These are phyloP conservation scores for Pterostichus madidus DNA, from an alignment of 2,888 invertebrate genomes.

Conservation along the genomic window DNA sequence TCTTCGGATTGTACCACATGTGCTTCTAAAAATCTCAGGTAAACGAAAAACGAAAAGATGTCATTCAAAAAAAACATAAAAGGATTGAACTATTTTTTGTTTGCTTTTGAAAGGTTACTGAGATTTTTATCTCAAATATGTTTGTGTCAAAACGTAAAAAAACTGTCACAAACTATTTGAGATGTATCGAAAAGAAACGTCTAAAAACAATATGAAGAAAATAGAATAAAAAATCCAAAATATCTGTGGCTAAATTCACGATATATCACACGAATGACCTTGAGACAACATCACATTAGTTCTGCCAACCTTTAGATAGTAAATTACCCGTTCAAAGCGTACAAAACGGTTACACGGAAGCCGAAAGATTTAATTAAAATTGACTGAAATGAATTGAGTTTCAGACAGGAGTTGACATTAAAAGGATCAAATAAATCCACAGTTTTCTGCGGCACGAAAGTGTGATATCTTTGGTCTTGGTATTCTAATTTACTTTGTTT, in stretches of 20 bases:
- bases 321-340: constrained; percentile 48
- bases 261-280: constrained; percentile 6
- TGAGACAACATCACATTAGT: constrained; percentile 42
- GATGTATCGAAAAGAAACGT: too few relatives aligned
- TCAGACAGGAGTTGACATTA: constrained; percentile 19
- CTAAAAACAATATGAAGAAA: not conserved
- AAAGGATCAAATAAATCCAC: constrained; percentile 56
- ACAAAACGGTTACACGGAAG: constrained; percentile 53
- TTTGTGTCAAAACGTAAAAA: not conserved
- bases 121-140: constrained; percentile 12
- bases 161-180: too few relatives aligned
- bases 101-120: constrained; percentile 23
- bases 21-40: not conserved
- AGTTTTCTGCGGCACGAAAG: constrained; percentile 22
- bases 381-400: constrained; percentile 52
- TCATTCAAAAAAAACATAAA: constrained; percentile 31
- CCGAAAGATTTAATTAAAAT: constrained; percentile 51
- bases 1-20: too few relatives aligned
- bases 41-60: constrained; percentile 11
- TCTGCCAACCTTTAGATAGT: constrained; percentile 48
- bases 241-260: too few relatives aligned
- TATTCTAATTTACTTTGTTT: constrained; percentile 58
- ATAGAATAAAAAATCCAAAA: too few relatives aligned
- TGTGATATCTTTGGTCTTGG: constrained; percentile 54
- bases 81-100: constrained; percentile 31